Percentiles rank a stretch among this genome's conserved stretches.
These are phyloP conservation scores for Druon quercuslanigerum DNA, from an alignment of 1,140 invertebrate genomes.

Conservation along the genomic window DNA sequence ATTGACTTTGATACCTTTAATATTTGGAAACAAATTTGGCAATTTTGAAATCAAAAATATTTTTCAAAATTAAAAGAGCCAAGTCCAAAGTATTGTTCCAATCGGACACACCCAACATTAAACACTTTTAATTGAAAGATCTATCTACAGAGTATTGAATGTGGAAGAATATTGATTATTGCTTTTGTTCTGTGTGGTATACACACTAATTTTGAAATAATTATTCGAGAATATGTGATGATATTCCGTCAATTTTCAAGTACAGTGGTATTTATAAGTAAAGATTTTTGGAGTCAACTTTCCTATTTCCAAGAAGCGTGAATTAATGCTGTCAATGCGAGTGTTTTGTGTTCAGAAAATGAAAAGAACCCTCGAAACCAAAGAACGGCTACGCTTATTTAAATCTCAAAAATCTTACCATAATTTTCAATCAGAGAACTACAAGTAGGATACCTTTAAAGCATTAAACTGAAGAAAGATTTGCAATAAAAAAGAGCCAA, in stretches of 20 bases:
- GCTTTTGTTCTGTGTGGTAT: neutral
- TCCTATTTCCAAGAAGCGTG: neutral
- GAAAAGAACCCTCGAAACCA: neutral
- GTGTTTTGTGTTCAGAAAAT: neutral
- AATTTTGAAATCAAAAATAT: no score
- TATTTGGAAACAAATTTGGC: no score
- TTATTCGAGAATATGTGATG: neutral
- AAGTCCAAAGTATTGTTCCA: neutral
- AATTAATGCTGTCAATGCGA: neutral
- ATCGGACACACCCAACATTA: neutral
- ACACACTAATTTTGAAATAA: neutral
- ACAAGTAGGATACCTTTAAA: no score
- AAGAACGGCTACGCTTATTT: neutral
- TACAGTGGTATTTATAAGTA: slow-evolving; percentile 24
- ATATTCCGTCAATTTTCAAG: slow-evolving; percentile 6
- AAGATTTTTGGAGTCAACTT: neutral
- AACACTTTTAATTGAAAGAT: neutral
- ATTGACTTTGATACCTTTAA: no score
- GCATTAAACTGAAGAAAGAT: no score
- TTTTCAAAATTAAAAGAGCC: no score
- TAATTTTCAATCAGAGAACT: no score
- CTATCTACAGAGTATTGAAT: slow-evolving; percentile 2
- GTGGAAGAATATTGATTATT: neutral
- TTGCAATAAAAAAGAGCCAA: no score
- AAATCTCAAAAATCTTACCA: neutral